Percentiles rank a stretch among this genome's conserved stretches.
phyloP scores from a whole-genome alignment of 1,140 invertebrate species.

The Drosophila neocordata region DNA sequence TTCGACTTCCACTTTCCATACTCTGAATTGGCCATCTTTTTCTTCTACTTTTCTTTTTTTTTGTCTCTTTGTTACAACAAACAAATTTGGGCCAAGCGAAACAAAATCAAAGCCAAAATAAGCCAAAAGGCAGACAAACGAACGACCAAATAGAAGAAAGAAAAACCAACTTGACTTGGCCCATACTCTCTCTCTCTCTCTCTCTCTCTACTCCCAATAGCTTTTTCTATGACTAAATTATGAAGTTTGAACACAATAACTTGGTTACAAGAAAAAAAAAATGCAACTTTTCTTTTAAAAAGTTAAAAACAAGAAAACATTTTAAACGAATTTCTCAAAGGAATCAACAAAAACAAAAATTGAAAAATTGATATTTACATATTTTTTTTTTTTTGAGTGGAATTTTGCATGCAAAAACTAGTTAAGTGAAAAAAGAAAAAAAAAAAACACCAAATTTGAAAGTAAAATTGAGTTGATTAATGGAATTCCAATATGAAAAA shows the following conservation, averaged over 20 bases:
- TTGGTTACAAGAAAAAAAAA: neutral
- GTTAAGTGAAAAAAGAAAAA: too few species aligned
- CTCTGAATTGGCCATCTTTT: conserved; percentile 58
- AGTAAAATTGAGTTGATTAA: too few species aligned
- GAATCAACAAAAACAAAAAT: too few species aligned
- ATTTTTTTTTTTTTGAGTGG: too few species aligned
- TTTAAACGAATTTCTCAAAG: too few species aligned
- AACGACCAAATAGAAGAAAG: neutral
- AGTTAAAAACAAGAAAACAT: conserved; percentile 10
- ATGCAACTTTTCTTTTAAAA: conserved; percentile 23
- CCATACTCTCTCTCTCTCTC: neutral
- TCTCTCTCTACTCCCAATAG: too few species aligned
- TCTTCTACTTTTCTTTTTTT: conserved; percentile 42
- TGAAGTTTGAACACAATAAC: neutral
- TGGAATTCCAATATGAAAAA: too few species aligned
- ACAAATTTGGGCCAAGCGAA: conserved; percentile 37
- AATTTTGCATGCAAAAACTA: too few species aligned
- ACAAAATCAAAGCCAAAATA: conserved; percentile 8
- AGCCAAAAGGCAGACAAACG: neutral
- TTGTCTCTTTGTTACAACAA: conserved; percentile 13
- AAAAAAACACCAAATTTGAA: too few species aligned
- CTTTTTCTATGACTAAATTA: neutral
- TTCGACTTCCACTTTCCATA: conserved; percentile 72
- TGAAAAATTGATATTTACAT: too few species aligned
- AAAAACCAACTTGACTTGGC: conserved; percentile 1